Percentiles rank a stretch among this genome's conserved stretches.
Conservation (phyloP, 2,797 vertebrate genomes). For the Glossophaga mutica region DNA sequence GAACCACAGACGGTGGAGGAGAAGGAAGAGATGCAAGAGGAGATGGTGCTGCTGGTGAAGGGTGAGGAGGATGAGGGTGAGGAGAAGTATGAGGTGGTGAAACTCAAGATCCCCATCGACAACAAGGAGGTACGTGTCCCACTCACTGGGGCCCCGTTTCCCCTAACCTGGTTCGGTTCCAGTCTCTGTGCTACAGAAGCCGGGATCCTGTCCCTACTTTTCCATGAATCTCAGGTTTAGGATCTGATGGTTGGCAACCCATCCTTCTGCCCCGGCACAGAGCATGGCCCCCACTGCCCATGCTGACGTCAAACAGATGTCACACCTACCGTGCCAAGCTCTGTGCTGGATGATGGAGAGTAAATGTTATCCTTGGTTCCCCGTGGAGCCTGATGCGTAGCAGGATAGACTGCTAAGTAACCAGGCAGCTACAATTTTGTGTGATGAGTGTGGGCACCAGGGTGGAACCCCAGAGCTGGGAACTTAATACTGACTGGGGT, state of each 20-base stretch:
- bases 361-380: background rate
- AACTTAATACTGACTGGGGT: background rate
- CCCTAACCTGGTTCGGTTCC: background rate
- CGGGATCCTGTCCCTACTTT: background rate
- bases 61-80: slow-evolving; percentile 74
- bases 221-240: background rate
- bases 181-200: background rate
- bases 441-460: background rate
- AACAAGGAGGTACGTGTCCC: slow-evolving; percentile 72
- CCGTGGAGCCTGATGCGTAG: background rate
- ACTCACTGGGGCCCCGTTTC: background rate
- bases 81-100: slow-evolving; percentile 75
- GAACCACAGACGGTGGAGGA: slow-evolving; percentile 74
- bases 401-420: background rate
- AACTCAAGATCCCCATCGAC: slow-evolving; percentile 76
- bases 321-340: background rate
- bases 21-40: slow-evolving; percentile 74
- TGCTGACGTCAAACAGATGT: background rate
- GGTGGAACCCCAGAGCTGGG: background rate
- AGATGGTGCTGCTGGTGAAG: slow-evolving; percentile 77
- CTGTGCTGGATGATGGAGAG: background rate
- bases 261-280: slow-evolving; percentile 5
- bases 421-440: background rate
- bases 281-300: background rate
- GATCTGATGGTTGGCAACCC: background rate